Base-by-base conservation (phyloP, 2,797 vertebrate genomes). In the Tarsius wallacei region DNA sequence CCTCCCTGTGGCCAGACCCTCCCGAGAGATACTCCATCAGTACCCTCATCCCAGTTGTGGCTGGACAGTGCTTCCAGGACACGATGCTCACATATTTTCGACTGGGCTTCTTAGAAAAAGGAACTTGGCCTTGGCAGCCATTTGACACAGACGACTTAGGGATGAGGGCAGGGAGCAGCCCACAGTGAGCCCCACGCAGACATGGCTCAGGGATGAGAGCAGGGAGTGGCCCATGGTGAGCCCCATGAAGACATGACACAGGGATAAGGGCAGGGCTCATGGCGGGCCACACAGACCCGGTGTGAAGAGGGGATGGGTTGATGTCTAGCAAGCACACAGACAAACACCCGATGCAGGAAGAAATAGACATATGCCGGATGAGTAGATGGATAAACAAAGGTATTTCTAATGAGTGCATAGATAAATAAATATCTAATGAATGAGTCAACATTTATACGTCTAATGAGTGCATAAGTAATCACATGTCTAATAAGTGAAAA, bases 1-100 rank as follows among this genome's bases (percentile, higher is more conserved):
- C 10, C 33, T 15, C 1, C 9, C 9, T 4, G 61, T 15, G 17
- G 7, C 3, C 1, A 24, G 0, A 10, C 59, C 22, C 49, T 14
- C 0, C 0, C 4, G 11, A 10, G 55, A 66, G 33, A 59, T 0
- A 0, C 15, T n/a, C 16, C 0, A 4, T 13, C 14, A 7, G 5
- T 3, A 15, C 33, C 21, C 11, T 3, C 64, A 0, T 17, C 49
- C 73, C 53, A 1, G 2, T 1, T 7, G 21, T 26, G 36, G 66
- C 66, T 31, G 76, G 59, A 13, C 6, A 0, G 19, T 0, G 1
- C 16, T 51, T 3, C 36, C 12, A 14, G 31, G 26, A 68, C 74
- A 13, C 8, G 78, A 59, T 49, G 19, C 66, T 49, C 4, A 2
- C 47, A 19, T 1, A 47, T 16, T 55, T 68, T 28, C 2, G 36